Evolutionary conservation across 2,797 vertebrate species (phyloP).

Genomic region (Leptodactylus fallax): DNA sequence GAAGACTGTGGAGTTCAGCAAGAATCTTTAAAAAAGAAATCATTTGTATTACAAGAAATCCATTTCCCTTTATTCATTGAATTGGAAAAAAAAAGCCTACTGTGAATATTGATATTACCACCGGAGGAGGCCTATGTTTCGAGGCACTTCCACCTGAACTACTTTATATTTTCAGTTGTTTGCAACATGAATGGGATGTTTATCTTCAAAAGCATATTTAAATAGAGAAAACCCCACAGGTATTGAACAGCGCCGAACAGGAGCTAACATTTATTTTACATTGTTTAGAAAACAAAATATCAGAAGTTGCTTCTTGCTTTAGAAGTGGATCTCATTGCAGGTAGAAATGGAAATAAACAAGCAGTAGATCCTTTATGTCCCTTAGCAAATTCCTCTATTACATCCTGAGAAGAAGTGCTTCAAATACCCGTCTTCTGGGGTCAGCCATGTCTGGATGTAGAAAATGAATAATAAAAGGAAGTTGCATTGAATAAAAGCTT

Average conservation of each 20-base stretch:
- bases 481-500: constrained; percentile 63
- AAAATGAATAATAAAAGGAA: constrained; percentile 49
- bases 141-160: constrained; percentile 2
- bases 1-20: neutral
- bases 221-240: constrained; percentile 4
- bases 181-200: neutral
- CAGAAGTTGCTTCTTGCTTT: neutral
- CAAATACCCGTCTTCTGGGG: constrained; percentile 14
- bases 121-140: neutral
- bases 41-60: constrained; percentile 3
- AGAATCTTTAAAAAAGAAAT: neutral
- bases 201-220: constrained; percentile 31
- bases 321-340: neutral
- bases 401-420: neutral
- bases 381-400: constrained; percentile 14
- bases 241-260: neutral
- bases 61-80: constrained; percentile 16
- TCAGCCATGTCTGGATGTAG: constrained; percentile 68
- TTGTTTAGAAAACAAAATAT: constrained; percentile 28
- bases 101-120: constrained; percentile 32
- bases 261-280: constrained; percentile 11
- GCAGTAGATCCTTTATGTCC: constrained; percentile 22
- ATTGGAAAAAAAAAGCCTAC: constrained; percentile 7
- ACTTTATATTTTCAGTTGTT: constrained; percentile 12
- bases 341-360: constrained; percentile 21